Evolutionary conservation across 1,140 invertebrate species (phyloP).

Genomic region (Tetraneura akinire): DNA sequence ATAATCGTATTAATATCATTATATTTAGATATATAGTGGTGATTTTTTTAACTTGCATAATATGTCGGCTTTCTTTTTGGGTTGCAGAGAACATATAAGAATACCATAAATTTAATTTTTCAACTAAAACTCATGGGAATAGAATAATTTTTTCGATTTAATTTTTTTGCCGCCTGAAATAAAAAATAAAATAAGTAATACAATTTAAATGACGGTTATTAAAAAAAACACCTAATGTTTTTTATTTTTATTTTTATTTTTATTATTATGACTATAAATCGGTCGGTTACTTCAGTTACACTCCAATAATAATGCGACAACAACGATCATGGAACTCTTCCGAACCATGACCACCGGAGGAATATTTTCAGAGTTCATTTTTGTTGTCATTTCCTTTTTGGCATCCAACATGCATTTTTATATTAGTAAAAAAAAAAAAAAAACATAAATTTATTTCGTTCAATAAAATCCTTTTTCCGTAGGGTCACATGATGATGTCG

Average conservation of each 20-base stretch:
- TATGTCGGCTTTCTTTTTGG: no score
- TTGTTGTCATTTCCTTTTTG: conserved; percentile 28
- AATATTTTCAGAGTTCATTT: not conserved
- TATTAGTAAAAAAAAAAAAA: not conserved
- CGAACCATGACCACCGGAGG: conserved; percentile 34
- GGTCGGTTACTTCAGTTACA: no score
- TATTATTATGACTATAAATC: not conserved
- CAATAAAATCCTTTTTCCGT: conserved; percentile 7
- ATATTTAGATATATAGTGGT: no score
- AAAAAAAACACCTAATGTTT: not conserved
- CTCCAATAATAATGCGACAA: not conserved
- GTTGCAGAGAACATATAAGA: no score
- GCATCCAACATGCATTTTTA: conserved; percentile 2
- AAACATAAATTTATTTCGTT: not conserved
- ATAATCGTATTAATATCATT: no score
- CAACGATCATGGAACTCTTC: not conserved
- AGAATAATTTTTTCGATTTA: no score
- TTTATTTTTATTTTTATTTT: no score
- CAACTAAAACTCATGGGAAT: no score
- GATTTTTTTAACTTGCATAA: no score
- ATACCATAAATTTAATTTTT: no score
- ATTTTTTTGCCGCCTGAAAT: not conserved
- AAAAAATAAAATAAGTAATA: not conserved
- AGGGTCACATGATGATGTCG: not conserved
- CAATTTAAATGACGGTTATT: not conserved